Evolutionary conservation across 2,113 vertebrate genomes (phyloP), one percentile per base, ranked within the genome.

Genomic region (Bos javanicus): DNA sequence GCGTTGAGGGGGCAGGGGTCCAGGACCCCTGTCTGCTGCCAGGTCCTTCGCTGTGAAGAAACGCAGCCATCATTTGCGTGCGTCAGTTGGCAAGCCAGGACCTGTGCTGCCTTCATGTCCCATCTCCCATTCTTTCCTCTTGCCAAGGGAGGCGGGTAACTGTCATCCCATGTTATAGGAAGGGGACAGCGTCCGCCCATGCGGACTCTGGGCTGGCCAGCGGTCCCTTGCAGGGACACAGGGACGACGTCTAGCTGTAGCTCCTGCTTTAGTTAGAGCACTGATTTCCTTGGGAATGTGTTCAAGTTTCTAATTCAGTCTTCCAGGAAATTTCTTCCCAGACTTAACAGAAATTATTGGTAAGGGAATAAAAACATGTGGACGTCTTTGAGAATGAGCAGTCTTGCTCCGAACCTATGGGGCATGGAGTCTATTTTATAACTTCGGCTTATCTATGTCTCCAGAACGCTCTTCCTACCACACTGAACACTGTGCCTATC

Each of bases 181-280:
- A 2, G 8, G 0, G 7, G 30, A 17, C 5, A 5, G 84, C 5
- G 56, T 1, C 60, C 0, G 0, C 26, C 17, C 25, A 9, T 1
- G 30, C 1, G 2, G 67, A 3, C 8, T 4, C 43, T 5, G 39
- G 57, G 52, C 25, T 23, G 6, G 2, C 1, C 0, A 0, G 33
- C 52, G 46, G 33, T 30, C 48, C 11, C 28, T 10, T 0, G 0
- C 3, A 2, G 80, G 7, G 26, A 56, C 25, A 43, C 11, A 43
- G 16, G 26, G 36, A 5, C 0, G 9, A 90, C 0, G 1, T 12
- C 74, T 17, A 4, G 19, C 28, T 17, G 6, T 3, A 13, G n/a
- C 28, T 54, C n/a, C 43, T 0, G 56, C 36, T 46, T 3, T 7
- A 3, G 50, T 26, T 39, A 0, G 5, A 3, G 46, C 59, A 57